Conservation (phyloP, 1,140 invertebrate species). For the Physella acuta region DNA sequence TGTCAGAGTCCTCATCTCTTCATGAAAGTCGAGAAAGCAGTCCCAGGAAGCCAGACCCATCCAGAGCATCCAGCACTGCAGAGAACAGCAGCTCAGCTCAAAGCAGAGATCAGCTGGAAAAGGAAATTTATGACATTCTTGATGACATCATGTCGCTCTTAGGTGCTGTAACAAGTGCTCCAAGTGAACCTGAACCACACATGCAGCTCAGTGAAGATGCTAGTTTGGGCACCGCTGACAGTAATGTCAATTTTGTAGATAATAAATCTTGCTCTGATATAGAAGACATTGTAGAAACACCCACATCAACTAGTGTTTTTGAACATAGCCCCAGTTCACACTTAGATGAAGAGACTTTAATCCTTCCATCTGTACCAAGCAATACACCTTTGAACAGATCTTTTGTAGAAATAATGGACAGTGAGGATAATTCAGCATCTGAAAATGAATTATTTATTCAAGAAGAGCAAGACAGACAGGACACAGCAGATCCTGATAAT, state of each 20-base stretch:
- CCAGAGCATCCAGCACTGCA: neutral
- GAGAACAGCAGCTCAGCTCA: neutral
- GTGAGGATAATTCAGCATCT: no score
- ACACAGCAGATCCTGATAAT: no score
- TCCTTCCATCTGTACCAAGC: no score
- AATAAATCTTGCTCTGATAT: neutral
- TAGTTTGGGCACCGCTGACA: neutral
- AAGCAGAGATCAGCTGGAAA: slow-evolving; percentile 11
- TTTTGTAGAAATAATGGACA: no score
- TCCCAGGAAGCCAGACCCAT: neutral
- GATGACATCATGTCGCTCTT: slow-evolving; percentile 16
- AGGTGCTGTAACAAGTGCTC: neutral
- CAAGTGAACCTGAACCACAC: neutral
- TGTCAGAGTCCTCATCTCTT: slow-evolving; percentile 1
- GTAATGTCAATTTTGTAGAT: neutral
- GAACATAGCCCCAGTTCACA: no score
- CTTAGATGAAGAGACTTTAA: no score
- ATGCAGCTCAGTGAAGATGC: neutral
- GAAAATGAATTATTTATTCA: no score
- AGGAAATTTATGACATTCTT: slow-evolving; percentile 15
- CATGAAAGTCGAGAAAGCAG: slow-evolving; percentile 5
- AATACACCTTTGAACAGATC: neutral
- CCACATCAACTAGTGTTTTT: no score
- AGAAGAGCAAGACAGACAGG: no score
- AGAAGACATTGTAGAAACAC: neutral